phyloP scores from a whole-genome alignment of 2,797 vertebrate genomes.

The Podargus strigoides region DNA sequence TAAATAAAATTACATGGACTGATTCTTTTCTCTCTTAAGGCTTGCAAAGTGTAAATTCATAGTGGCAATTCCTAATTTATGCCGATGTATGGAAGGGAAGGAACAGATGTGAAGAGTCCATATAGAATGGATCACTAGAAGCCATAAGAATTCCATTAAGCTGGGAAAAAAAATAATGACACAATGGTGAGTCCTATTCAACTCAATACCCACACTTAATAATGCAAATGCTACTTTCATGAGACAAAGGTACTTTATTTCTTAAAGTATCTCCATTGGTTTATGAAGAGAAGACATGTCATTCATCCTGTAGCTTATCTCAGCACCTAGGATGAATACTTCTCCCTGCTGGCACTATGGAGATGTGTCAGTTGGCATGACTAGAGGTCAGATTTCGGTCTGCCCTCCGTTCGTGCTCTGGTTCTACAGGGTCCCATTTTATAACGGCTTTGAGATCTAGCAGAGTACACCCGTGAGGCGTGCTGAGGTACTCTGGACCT shows the following conservation, averaged over 20 bases:
- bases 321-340: background rate
- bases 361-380: background rate
- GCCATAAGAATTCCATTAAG: background rate
- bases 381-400: background rate
- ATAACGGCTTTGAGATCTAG: accelerated
- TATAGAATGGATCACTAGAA: background rate
- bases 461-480: background rate
- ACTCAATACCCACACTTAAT: background rate
- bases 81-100: background rate
- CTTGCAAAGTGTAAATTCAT: background rate
- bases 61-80: background rate
- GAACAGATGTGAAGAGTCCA: background rate
- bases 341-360: background rate
- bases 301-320: background rate
- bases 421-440: too few species aligned
- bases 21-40: background rate
- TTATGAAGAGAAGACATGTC: background rate
- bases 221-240: background rate
- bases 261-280: background rate
- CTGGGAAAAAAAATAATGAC: background rate
- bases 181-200: background rate
- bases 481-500: too few species aligned
- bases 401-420: background rate
- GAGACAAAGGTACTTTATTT: background rate
- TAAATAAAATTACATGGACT: background rate